Base-by-base conservation (phyloP, 2,888 invertebrate species). In the Protodeltote pygarga region DNA sequence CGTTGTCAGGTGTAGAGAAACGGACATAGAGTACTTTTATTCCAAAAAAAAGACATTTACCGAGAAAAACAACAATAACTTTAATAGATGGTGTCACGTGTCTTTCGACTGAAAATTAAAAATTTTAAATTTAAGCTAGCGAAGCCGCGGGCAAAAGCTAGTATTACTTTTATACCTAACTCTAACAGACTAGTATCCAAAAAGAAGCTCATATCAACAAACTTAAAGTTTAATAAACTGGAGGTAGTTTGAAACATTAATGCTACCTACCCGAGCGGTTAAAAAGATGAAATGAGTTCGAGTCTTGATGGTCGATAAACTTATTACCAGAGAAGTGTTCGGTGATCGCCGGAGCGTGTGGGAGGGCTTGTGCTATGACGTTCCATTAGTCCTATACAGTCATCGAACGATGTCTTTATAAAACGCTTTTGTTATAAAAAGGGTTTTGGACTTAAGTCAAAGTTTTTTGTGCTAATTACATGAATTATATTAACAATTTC, bases 251-350 rank as follows among this genome's bases (percentile, higher is more conserved):
- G 55, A 51, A 65, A 66, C 53, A 54, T 62, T 48, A 70, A 51
- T 59, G 53, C 50, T 59, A 62, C 55, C 62, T 66, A 70, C 59
- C 59, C 63, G 24, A 55, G 49, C 55, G 51, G 59, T 70, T 66
- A 66, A 63, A 65, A 70, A 71, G 68, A 71, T 55, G 59, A 64
- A 59, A 71, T 68, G 71, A 74, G 66, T 68, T 69, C 69, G 51
- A 65, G 69, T 67, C 63, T 62, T 66, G 72, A 71, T 77, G 77
- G 76, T 77, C 81, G 81, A 83, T 82, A 81, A 85, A 83, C 78
- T 83, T 83, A 85, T 81, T 85, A 83, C 79, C 65, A 68, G 67
- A 69, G 74, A 74, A 81, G 82, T 81, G 76, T 79, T 77, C 81
- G 75, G 73, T 76, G 82, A 77, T 80, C 75, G 76, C 57, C 54